These are phyloP conservation scores for Karalla daura DNA, from an alignment of 2,797 vertebrate genomes.

Conservation along the genomic window DNA sequence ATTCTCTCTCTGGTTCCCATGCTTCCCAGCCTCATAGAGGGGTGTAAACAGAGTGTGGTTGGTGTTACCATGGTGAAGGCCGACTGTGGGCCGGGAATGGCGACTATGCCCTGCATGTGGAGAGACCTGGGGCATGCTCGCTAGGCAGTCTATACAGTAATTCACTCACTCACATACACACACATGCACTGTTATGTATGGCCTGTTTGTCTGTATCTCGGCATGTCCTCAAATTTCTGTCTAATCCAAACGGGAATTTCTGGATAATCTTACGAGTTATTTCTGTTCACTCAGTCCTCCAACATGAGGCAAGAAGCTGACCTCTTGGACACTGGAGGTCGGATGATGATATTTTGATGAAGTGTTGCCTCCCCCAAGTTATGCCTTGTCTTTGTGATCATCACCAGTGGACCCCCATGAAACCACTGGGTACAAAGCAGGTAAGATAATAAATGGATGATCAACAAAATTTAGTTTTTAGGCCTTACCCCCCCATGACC, in stretches of 20 bases:
- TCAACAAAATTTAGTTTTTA: too few species aligned
- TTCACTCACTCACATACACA: slow-evolving; percentile 8
- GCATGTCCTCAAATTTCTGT: slow-evolving; percentile 3
- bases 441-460: too few species aligned
- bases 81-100: slow-evolving; percentile 82
- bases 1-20: slow-evolving; percentile 70
- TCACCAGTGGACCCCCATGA: too few species aligned
- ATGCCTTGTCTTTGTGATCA: too few species aligned
- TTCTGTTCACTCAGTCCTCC: too few species aligned
- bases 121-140: slow-evolving; percentile 64
- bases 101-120: slow-evolving; percentile 79
- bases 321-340: too few species aligned
- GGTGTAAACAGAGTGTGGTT: slow-evolving; percentile 77
- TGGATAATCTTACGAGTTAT: too few species aligned
- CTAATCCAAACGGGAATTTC: slow-evolving; percentile 9
- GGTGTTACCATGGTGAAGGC: slow-evolving; percentile 84
- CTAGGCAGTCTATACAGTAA: slow-evolving; percentile 64
- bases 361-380: too few species aligned
- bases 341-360: too few species aligned
- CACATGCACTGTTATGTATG: slow-evolving; percentile 26
- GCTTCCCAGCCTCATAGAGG: slow-evolving; percentile 78
- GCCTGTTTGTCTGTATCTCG: slow-evolving; percentile 31
- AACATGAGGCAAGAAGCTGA: too few species aligned
- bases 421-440: too few species aligned
- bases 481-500: too few species aligned